Base-by-base conservation (phyloP, 2,888 invertebrate genomes). In the Brenthis ino region DNA sequence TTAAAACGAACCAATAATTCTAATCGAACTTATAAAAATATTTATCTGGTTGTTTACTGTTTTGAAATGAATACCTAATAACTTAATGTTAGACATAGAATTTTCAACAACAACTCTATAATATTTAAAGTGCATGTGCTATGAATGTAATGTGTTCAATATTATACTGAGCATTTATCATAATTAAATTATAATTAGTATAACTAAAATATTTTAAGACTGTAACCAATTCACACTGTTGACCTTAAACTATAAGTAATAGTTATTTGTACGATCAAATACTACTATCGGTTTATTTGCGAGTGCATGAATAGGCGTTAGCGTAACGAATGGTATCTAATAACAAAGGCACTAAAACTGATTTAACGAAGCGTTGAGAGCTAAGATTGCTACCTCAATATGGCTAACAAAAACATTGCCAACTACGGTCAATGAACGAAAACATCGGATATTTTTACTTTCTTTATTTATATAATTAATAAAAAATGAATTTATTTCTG, bases 391-490 rank as follows among this genome's bases (percentile, higher is more conserved):
- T 71, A 74, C 69, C 69, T 70, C 67, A 73, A 68, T 73, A 71
- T 71, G 64, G 67, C 70, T 68, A 79, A 84, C 85, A 88, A 87
- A 86, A 87, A 85, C 83, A 81, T 51, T 60, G 75, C 77, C 75
- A 80, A 80, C 75, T 75, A 82, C 85, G 87, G 87, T 86, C 88
- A 88, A 85, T 79, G 88, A 83, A 86, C 88, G 81, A 85, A 86
- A 82, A 82, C 83, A 83, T 82, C 81, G 74, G 78, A 77, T 77
- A 75, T 70, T 79, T 79, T 75, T 75, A 76, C 78, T 77, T 71
- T 76, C 77, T 63, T 60, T 13, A 60, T 50, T 43, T 43, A 43
- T 43, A 43, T 8, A 43, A 28, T 28, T 28, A 11, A 43, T 11
- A 43, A 11, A 43, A 43, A 43, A 43, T 43, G 11, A 43, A 4